phyloP scores from a whole-genome alignment of 2,797 vertebrate genomes.

The Pangasius mekongensis region DNA sequence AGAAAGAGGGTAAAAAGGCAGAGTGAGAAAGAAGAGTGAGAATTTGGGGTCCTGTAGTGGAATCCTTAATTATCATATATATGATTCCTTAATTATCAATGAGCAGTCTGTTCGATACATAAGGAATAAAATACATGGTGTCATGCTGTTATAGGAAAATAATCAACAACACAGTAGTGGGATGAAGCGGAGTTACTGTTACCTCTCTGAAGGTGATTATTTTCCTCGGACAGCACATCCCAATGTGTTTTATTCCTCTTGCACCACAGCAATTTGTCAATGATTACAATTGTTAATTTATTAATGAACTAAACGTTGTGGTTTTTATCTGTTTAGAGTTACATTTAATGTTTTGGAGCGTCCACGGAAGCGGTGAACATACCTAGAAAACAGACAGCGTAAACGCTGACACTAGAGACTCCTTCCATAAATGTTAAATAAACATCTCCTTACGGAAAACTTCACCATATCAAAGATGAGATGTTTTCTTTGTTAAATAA shows the following conservation, averaged over 20 bases:
- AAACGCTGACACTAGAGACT: not conserved
- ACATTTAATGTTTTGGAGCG: not conserved
- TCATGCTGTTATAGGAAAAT: not conserved
- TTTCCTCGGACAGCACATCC: not conserved
- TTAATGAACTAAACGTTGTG: not conserved
- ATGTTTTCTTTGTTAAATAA: not conserved
- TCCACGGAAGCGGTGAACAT: not conserved
- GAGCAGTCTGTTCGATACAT: no score
- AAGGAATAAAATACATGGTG: no score
- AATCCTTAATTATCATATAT: no score
- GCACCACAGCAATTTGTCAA: not conserved
- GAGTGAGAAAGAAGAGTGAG: not conserved
- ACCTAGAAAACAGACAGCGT: no score
- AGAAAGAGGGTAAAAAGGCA: not conserved
- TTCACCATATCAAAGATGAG: not conserved
- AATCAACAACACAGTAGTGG: not conserved
- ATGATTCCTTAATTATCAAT: no score
- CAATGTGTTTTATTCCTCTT: not conserved
- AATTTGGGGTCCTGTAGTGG: not conserved
- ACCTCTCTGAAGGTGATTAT: not conserved
- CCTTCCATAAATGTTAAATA: not conserved
- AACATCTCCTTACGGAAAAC: not conserved
- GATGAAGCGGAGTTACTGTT: not conserved
- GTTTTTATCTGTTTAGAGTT: not conserved
- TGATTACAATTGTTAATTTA: not conserved